Base-by-base conservation (phyloP, 2,797 vertebrate genomes). In the Lepilemur septentrionalis region DNA sequence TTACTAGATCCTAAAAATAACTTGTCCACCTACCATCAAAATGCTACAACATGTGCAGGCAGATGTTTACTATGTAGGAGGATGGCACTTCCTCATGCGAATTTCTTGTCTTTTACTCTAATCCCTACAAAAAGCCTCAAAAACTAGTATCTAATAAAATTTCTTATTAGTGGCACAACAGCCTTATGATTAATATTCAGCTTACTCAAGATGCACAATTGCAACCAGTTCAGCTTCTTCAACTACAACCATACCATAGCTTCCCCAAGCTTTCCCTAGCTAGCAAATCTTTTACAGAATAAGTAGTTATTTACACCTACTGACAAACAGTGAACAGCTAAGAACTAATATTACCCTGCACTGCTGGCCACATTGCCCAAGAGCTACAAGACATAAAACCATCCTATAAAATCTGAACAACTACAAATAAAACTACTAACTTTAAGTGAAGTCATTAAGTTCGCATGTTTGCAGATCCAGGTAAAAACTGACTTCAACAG, bases 1-100 rank as follows among this genome's bases (percentile, higher is more conserved):
- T 91, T 84, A 96, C 75, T 92, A 84, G n/a, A 82, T 50, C 86
- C 81, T 96, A 93, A 96, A 96, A 94, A 95, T 89, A 94, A 88
- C 82, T 85, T 91, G n/a, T 55, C 79, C 72, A 94, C 17, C 95
- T 97, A 73, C 52, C 94, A 81, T 43, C 76, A 95, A 83, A 97
- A 80, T 61, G 80, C 57, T 94, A 72, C 43, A 88, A n/a, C 73
- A 78, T 30, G 46, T 73, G 28, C 91, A 96, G 32, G 69, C 81
- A 92, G 94, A 91, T 96, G 73, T 96, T 96, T 96, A 93, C 82
- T 76, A 48, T 3, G 10, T 35, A 89, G 59, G 73, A 94, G 23
- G 38, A 96, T 23, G 32, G 59, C 11, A 5, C 43, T 82, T 89
- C n/a, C 73, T 84, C 55, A 52, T 50, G 9, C 30, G 38, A 38